Percentiles rank a stretch among this genome's conserved stretches.
phyloP scores from a whole-genome alignment of 2,113 vertebrate genomes.

The Sphaerodactylus townsendi region DNA sequence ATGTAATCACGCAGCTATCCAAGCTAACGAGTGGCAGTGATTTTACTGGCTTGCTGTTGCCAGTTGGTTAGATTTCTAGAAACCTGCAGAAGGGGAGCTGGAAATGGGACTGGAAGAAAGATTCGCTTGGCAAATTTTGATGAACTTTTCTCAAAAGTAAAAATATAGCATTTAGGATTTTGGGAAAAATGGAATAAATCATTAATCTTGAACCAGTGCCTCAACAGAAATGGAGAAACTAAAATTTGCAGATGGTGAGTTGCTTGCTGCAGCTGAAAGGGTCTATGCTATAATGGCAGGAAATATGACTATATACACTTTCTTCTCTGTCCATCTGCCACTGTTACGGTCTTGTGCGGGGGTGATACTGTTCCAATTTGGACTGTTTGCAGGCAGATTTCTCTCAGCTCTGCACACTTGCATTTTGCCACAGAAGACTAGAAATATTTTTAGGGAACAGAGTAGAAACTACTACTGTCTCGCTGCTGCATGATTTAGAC shows the following conservation, averaged over 20 bases:
- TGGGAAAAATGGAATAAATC: conserved; percentile 52
- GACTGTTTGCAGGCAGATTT: conserved; percentile 62
- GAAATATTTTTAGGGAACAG: conserved; percentile 38
- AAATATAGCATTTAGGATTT: conserved; percentile 47
- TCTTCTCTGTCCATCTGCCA: conserved; percentile 74
- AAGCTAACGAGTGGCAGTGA: background rate
- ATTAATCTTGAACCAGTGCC: conserved; percentile 66
- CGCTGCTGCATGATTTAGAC: conserved; percentile 35
- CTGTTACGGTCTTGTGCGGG: conserved; percentile 61
- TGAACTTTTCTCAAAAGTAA: conserved; percentile 11
- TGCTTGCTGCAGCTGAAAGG: conserved; percentile 65
- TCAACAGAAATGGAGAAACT: conserved; percentile 65
- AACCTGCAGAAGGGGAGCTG: conserved; percentile 18
- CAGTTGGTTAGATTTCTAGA: conserved; percentile 36
- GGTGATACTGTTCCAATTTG: conserved; percentile 67
- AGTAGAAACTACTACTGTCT: conserved; percentile 33
- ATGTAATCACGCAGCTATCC: background rate
- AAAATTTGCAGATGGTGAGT: conserved; percentile 71
- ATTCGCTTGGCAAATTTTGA: conserved; percentile 33
- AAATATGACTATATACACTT: conserved; percentile 68
- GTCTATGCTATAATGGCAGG: conserved; percentile 62
- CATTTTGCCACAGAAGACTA: conserved; percentile 52
- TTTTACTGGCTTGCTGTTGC: conserved; percentile 27
- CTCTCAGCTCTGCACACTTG: conserved; percentile 54
- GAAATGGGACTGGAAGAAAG: background rate